A percentile compares a stretch with the other conserved stretches of the same genome.
Conservation (phyloP, 1,140 invertebrate species). For the Aphidius gifuensis region DNA sequence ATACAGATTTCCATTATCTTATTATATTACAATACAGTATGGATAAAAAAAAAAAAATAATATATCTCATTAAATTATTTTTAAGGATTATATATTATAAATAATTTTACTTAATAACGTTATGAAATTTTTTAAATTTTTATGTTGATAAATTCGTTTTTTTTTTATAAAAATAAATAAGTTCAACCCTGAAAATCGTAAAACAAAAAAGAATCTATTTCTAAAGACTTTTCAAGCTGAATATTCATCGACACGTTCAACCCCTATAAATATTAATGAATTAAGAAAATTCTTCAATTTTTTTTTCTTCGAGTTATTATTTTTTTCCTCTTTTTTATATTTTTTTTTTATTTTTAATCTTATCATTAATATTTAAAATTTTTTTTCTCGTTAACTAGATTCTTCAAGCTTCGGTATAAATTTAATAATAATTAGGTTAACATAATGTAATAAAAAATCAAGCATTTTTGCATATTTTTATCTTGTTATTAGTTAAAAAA, state of each 20-base stretch:
- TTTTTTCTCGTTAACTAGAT: too few relatives aligned
- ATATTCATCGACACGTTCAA: conserved; percentile 13
- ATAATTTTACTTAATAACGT: not conserved
- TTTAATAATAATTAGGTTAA: conserved; percentile 5
- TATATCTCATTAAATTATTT: not conserved
- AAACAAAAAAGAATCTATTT: conserved; percentile 4
- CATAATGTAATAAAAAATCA: conserved; percentile 3
- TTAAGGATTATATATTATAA: not conserved
- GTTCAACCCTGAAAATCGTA: too few relatives aligned
- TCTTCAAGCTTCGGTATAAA: too few relatives aligned
- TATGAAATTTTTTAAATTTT: too few relatives aligned
- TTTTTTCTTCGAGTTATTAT: not conserved
- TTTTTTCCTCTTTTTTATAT: too few relatives aligned
- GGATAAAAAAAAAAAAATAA: too few relatives aligned
- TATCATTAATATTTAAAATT: too few relatives aligned
- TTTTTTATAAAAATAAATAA: conserved; percentile 3
- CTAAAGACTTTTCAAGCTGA: not conserved
- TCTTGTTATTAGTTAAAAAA: not conserved
- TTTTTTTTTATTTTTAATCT: too few relatives aligned
- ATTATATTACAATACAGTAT: too few relatives aligned
- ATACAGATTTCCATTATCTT: too few relatives aligned
- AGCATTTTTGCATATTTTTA: not conserved
- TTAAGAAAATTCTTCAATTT: not conserved
- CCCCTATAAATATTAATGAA: conserved; percentile 12
- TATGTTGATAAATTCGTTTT: too few relatives aligned